Evolutionary conservation across 2,888 invertebrate genomes (phyloP).

Genomic region (Cantharis rufa): DNA sequence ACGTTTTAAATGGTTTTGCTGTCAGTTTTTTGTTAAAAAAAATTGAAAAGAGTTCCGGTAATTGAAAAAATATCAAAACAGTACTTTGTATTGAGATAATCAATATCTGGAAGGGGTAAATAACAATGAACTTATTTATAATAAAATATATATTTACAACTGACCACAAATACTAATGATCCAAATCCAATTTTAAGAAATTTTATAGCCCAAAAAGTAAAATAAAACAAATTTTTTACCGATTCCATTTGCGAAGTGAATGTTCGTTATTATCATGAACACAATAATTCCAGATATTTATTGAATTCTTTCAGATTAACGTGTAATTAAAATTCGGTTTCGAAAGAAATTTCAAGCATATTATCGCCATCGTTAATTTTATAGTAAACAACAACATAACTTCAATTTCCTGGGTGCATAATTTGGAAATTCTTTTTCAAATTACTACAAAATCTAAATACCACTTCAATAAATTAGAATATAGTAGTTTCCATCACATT

Average conservation of each 20-base stretch:
- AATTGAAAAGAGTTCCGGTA: background rate
- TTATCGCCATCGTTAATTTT: no score
- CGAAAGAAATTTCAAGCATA: no score
- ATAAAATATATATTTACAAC: background rate
- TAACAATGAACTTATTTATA: background rate
- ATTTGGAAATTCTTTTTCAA: background rate
- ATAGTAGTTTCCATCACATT: background rate
- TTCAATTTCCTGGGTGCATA: background rate
- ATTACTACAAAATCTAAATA: no score
- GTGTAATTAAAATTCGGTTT: no score
- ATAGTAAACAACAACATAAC: background rate
- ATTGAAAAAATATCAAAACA: background rate
- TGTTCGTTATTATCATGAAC: no score
- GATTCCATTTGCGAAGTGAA: no score
- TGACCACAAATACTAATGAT: background rate
- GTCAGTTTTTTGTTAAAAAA: background rate
- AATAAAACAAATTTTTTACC: no score
- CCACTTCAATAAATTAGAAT: background rate
- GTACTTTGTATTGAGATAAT: background rate
- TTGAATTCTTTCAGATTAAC: no score
- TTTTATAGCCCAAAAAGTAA: no score
- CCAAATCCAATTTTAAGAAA: no score
- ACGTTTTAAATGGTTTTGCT: background rate
- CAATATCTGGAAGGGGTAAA: background rate
- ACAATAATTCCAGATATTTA: no score